Evolutionary conservation across 1,140 invertebrate genomes (phyloP).

Genomic region (Idris sp.): DNA sequence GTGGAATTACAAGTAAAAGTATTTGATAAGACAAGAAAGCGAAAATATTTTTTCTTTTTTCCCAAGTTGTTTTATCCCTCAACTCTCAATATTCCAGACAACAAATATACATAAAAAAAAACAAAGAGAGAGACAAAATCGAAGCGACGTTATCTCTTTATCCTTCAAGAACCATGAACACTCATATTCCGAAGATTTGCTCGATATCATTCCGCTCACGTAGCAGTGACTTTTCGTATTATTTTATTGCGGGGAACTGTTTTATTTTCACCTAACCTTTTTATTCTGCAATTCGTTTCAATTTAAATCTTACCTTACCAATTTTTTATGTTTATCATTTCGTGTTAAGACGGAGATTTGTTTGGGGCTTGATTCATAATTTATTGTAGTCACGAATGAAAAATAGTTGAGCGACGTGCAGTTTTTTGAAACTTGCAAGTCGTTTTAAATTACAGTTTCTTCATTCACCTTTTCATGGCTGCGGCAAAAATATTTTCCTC

Average conservation of each 20-base stretch:
- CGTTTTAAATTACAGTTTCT: too few species aligned
- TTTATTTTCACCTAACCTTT: conserved; percentile 59
- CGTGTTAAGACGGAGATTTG: conserved; percentile 26
- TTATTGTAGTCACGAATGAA: background rate
- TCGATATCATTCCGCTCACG: conserved; percentile 54
- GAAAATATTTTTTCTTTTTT: conserved; percentile 50
- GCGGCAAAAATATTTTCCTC: too few species aligned
- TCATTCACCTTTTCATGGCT: too few species aligned
- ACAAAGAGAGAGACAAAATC: conserved; percentile 41
- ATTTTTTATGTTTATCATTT: conserved; percentile 49
- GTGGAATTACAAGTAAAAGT: too few species aligned
- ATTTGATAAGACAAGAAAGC: too few species aligned
- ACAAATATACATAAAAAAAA: conserved; percentile 66
- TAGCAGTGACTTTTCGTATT: conserved; percentile 60
- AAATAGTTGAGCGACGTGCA: background rate
- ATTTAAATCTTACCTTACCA: conserved; percentile 45
- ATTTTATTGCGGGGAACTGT: conserved; percentile 51
- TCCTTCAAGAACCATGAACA: conserved; percentile 56
- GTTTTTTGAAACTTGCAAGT: conserved; percentile 1
- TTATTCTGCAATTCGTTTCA: conserved; percentile 57
- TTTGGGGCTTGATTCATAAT: conserved; percentile 19
- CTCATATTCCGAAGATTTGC: conserved; percentile 52
- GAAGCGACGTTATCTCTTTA: conserved; percentile 64
- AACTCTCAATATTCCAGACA: conserved; percentile 57
- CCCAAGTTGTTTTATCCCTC: conserved; percentile 37